phyloP scores from a whole-genome alignment of 2,797 vertebrate genomes.

The Melanotaenia nigrans region DNA sequence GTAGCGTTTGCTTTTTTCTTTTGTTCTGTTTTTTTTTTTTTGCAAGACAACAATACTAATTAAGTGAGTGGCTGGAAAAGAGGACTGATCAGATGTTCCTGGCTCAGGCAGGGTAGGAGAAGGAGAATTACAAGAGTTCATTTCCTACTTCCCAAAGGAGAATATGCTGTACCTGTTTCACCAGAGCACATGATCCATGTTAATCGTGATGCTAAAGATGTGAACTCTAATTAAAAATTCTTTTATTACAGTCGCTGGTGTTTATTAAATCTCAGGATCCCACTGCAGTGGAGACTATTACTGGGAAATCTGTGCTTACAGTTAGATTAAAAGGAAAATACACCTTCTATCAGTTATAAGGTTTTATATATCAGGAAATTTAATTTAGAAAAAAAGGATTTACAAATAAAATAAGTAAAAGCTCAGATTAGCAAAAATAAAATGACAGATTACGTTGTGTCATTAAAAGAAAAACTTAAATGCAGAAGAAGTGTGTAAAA shows the following conservation, averaged over 20 bases:
- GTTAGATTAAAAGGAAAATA: neutral
- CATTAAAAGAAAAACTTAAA: too few relatives aligned
- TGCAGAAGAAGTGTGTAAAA: too few relatives aligned
- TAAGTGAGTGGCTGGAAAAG: constrained; percentile 65
- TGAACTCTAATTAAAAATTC: constrained; percentile 65
- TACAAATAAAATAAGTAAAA: neutral
- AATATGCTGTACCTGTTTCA: constrained; percentile 51
- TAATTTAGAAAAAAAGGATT: too few relatives aligned
- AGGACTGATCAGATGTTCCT: constrained; percentile 51
- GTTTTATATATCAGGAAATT: neutral
- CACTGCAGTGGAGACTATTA: neutral
- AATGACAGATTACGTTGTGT: too few relatives aligned
- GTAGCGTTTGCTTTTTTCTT: constrained; percentile 22
- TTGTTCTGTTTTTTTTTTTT: constrained; percentile 22
- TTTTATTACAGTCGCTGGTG: constrained; percentile 30
- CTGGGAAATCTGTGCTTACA: constrained; percentile 31
- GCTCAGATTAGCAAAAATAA: too few relatives aligned
- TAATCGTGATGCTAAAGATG: constrained; percentile 48
- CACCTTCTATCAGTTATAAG: neutral
- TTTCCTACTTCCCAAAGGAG: constrained; percentile 53
- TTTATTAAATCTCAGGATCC: constrained; percentile 51
- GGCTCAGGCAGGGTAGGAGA: constrained; percentile 19
- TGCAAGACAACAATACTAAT: constrained; percentile 66
- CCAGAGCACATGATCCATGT: neutral
- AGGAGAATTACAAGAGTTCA: constrained; percentile 43